phyloP scores from a whole-genome alignment of 2,888 invertebrate species.

The Phytoseiulus persimilis region DNA sequence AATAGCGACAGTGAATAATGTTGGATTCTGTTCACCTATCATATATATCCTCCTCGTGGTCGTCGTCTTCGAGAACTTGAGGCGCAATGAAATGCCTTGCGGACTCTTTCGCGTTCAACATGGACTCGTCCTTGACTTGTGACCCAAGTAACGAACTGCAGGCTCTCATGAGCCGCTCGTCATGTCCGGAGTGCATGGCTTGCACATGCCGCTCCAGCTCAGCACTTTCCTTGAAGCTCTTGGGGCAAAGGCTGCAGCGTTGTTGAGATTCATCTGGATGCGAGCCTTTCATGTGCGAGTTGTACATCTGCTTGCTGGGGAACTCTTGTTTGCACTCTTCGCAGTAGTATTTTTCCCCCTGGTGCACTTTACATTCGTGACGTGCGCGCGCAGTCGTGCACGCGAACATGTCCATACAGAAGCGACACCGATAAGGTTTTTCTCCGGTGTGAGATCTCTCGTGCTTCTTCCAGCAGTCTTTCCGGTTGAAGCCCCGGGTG shows the following conservation, averaged over 20 bases:
- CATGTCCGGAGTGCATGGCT: constrained; percentile 24
- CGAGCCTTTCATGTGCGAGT: constrained; percentile 35
- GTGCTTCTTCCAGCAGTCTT: constrained; percentile 37
- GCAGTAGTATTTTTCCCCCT: constrained; percentile 36
- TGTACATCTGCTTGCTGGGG: constrained; percentile 27
- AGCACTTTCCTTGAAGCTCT: constrained; percentile 17
- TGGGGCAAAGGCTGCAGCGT: constrained; percentile 25
- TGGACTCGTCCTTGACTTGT: constrained; percentile 29
- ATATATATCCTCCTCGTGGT: constrained; percentile 19
- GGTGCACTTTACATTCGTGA: constrained; percentile 24
- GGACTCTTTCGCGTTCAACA: constrained; percentile 25
- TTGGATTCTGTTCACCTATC: constrained; percentile 12
- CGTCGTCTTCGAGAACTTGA: constrained; percentile 28
- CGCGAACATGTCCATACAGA: constrained; percentile 33
- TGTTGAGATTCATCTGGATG: constrained; percentile 24
- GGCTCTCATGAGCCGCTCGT: constrained; percentile 31
- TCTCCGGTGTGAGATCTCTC: constrained; percentile 32
- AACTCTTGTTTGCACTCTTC: constrained; percentile 29
- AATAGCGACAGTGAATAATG: background rate
- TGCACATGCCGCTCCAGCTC: constrained; percentile 17
- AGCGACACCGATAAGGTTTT: constrained; percentile 26
- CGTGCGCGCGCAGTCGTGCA: constrained; percentile 37
- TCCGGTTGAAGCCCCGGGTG: constrained; percentile 27
- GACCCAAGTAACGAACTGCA: constrained; percentile 27
- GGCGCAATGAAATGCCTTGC: constrained; percentile 22